Evolutionary conservation across 2,113 vertebrate genomes (phyloP), one percentile per base, ranked within the genome.

Genomic region (Tretioscincus oriximinensis): DNA sequence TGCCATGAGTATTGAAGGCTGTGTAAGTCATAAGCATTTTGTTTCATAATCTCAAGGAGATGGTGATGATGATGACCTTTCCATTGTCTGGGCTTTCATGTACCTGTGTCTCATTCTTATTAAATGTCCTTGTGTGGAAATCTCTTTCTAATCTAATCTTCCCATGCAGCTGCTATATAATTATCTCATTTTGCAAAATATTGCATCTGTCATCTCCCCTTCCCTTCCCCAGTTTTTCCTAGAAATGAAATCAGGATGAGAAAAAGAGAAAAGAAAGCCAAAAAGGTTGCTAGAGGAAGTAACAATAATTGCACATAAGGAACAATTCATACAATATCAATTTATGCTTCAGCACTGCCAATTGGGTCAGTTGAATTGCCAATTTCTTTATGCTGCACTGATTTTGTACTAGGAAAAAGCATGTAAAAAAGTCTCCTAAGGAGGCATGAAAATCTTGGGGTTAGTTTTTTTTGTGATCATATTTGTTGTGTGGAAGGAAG

Each of bases 121-220:
- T 93, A 91, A 91, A 93, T 92, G 86, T 84, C 88, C 90, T 85
- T 86, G 84, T 87, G 77, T 77, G 83, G 88, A 92, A 94, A 93
- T 92, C 90, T 92, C 89, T 89, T 82, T 85, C 90, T 93, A 93
- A 94, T 92, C 92, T 91, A 89, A 92, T 94, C 92, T 93, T 89
- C 86, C 87, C 88, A 88, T 88, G 88, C 91, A 90, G 92, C 91
- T 92, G 83, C 93, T 71, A 0, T 92, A 81, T 94, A 94, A 95
- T 94, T 92, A 94, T 92, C 90, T 95, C 90, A 92, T 94, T 94
- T 93, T 84, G 82, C 90, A 94, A 92, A 93, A 93, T 93, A 91
- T 84, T 92, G 89, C 88, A 88, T 94, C 91, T 95, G 91, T 93
- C 92, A 90, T 78, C 88, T 80, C 82, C 45, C 63, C 83, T 29